phyloP scores from a whole-genome alignment of 1,140 invertebrate genomes.

The Drosophila sechellia region DNA sequence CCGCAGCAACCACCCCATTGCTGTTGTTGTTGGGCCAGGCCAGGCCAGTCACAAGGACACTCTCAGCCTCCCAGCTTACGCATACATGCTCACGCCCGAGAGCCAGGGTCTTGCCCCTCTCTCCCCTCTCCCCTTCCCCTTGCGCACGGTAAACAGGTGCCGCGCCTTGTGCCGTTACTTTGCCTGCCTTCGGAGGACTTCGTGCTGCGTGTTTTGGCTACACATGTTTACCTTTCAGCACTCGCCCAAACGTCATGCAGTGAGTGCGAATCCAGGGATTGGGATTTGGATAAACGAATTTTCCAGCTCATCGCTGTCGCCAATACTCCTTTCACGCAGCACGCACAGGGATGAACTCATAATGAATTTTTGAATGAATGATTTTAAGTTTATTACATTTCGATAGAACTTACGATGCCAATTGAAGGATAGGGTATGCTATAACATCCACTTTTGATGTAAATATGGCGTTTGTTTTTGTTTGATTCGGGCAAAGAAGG shows the following conservation, averaged over 20 bases:
- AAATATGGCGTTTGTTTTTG: too few species aligned
- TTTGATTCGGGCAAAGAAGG: too few species aligned
- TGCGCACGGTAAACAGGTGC: slow-evolving; percentile 63
- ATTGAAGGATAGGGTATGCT: too few species aligned
- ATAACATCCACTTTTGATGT: too few species aligned
- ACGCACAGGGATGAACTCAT: too few species aligned
- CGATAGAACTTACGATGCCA: too few species aligned
- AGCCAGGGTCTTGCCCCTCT: slow-evolving; percentile 39
- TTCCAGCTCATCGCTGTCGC: neutral
- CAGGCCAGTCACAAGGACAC: slow-evolving; percentile 76
- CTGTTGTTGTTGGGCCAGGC: slow-evolving; percentile 64
- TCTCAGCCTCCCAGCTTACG: slow-evolving; percentile 45
- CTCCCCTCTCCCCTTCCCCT: slow-evolving; percentile 3
- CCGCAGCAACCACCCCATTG: slow-evolving; percentile 7
- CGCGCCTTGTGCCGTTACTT: slow-evolving; percentile 55
- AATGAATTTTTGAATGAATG: too few species aligned
- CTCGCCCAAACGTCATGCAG: slow-evolving; percentile 13
- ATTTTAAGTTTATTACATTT: too few species aligned
- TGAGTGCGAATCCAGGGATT: neutral
- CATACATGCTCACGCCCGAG: slow-evolving; percentile 25
- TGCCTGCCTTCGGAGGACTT: neutral
- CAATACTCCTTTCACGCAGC: neutral
- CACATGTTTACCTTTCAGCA: slow-evolving; percentile 50
- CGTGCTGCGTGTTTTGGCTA: slow-evolving; percentile 45
- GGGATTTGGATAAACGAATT: neutral